Conservation (phyloP, 2,113 vertebrate genomes). For the Platysteira castanea region DNA sequence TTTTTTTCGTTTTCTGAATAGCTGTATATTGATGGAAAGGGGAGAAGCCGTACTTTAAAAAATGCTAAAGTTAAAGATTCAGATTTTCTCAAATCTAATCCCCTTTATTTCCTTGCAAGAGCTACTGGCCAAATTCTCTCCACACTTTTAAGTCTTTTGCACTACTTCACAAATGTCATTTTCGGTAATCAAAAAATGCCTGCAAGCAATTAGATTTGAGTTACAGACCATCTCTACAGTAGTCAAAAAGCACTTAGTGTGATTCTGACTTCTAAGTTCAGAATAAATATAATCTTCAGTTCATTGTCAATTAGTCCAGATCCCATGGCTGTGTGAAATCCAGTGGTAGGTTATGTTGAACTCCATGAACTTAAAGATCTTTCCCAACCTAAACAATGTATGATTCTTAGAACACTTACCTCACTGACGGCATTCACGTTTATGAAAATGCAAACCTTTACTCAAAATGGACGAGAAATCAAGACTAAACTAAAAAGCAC, state of each 20-base stretch:
- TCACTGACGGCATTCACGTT: background rate
- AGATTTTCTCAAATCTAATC: background rate
- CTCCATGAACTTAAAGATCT: background rate
- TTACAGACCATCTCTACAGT: background rate
- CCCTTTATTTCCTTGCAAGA: background rate
- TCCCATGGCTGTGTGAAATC: background rate
- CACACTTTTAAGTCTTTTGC: background rate
- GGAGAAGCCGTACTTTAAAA: background rate
- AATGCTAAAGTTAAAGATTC: background rate
- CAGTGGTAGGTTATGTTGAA: background rate
- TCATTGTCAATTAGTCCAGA: background rate
- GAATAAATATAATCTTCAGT: background rate
- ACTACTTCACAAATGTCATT: background rate
- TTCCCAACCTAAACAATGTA: background rate
- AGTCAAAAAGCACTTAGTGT: background rate
- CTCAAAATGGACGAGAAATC: constrained; percentile 20
- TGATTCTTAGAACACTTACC: background rate
- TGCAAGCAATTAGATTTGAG: background rate
- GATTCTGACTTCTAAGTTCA: background rate
- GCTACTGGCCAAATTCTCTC: background rate
- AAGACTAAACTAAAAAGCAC: constrained; percentile 7
- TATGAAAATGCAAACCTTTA: background rate
- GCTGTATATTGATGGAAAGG: background rate
- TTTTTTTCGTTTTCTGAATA: background rate
- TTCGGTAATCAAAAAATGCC: background rate